phyloP scores from a whole-genome alignment of 1,140 invertebrate species.

The Drosophila bifasciata region DNA sequence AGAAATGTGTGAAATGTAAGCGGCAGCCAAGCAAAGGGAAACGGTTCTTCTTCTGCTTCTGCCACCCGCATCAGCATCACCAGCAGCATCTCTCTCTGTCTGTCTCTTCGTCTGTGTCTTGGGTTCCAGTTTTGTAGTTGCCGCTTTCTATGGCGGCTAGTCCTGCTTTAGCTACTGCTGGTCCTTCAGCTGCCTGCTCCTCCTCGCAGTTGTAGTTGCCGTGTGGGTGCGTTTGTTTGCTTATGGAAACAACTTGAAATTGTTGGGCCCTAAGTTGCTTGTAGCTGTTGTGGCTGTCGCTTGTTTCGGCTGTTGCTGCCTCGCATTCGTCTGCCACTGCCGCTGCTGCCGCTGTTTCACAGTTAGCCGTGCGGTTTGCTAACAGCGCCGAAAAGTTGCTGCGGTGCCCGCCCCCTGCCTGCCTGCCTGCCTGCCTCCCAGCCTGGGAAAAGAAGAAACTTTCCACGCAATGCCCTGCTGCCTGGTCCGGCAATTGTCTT shows the following conservation, averaged over 20 bases:
- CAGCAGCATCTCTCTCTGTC: conserved; percentile 15
- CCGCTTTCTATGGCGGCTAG: too few species aligned
- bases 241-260: conserved; percentile 74
- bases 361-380: conserved; percentile 74
- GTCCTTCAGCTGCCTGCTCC: too few species aligned
- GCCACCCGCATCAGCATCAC: conserved; percentile 21
- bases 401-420: conserved; percentile 11
- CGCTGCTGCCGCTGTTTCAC: conserved; percentile 43
- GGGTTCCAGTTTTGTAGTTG: conserved; percentile 32
- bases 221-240: conserved; percentile 74
- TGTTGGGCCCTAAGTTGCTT: conserved; percentile 74
- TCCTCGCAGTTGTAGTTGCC: conserved; percentile 33
- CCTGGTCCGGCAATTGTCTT: conserved; percentile 61
- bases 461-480: conserved; percentile 38
- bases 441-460: conserved; percentile 48
- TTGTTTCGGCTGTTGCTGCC: background rate
- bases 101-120: background rate
- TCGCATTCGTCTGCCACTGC: background rate
- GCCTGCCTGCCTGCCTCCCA: background rate
- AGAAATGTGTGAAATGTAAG: conserved; percentile 54
- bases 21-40: conserved; percentile 21
- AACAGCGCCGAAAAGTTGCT: conserved; percentile 69
- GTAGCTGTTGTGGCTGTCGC: conserved; percentile 73
- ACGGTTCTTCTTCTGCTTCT: conserved; percentile 7
- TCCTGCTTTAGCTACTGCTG: conserved; percentile 20